phyloP scores from a whole-genome alignment of 2,113 vertebrate species.

The Tetrax tetrax region DNA sequence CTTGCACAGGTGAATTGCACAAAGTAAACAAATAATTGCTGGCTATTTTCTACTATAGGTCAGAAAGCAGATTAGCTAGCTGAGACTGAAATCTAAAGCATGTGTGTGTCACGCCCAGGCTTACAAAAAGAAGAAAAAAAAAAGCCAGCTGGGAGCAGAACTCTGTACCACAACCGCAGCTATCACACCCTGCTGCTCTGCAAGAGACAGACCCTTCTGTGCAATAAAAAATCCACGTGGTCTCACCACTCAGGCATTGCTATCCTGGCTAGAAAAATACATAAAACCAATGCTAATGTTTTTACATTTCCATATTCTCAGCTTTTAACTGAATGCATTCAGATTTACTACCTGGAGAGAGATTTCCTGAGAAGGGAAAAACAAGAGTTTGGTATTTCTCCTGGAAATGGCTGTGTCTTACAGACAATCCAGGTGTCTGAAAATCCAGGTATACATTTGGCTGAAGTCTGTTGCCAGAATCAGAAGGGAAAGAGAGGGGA shows the following conservation, averaged over 20 bases:
- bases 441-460: background rate
- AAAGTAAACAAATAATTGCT: conserved; percentile 25
- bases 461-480: background rate
- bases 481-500: background rate
- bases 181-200: background rate
- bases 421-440: background rate
- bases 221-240: background rate
- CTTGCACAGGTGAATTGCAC: background rate
- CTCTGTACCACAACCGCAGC: background rate
- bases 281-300: background rate
- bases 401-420: background rate
- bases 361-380: background rate
- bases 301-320: background rate
- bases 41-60: conserved; percentile 9
- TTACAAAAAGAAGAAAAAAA: background rate
- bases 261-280: background rate
- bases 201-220: rapidly evolving
- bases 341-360: background rate
- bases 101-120: background rate
- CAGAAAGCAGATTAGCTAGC: background rate
- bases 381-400: background rate
- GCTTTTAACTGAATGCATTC: background rate
- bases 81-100: background rate
- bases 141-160: background rate
- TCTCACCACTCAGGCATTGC: background rate